These are phyloP conservation scores for Conger conger DNA, from an alignment of 2,113 vertebrate genomes.

Conservation along the genomic window DNA sequence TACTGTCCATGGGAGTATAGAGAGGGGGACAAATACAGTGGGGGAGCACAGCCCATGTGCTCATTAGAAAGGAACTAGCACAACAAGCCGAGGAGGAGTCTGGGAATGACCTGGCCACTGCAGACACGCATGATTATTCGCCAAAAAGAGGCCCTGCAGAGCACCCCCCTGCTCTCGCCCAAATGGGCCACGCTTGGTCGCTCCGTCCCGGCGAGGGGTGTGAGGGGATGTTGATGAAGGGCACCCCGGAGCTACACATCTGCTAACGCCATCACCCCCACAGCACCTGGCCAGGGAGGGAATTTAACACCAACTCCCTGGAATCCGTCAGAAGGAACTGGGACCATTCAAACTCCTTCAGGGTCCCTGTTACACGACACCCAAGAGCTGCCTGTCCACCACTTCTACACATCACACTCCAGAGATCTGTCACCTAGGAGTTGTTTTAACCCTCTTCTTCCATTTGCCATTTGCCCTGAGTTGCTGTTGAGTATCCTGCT, in stretches of 20 bases:
- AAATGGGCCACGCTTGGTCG: background rate
- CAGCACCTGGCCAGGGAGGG: conserved; percentile 53
- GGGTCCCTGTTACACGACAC: conserved; percentile 47
- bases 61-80: background rate
- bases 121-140: background rate
- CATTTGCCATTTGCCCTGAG: conserved; percentile 49
- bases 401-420: conserved; percentile 43
- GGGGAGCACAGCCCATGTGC: background rate
- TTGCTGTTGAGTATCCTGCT: background rate
- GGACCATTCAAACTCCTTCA: background rate
- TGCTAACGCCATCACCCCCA: conserved; percentile 59
- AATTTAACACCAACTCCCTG: conserved; percentile 57
- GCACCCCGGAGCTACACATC: conserved; percentile 53
- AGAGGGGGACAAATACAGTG: background rate
- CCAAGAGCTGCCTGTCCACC: conserved; percentile 38
- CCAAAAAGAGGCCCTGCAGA: background rate
- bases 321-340: conserved; percentile 44
- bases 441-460: conserved; percentile 45
- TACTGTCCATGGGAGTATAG: background rate
- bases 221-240: background rate
- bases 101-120: background rate
- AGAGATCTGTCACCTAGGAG: conserved; percentile 60
- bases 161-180: background rate
- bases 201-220: background rate
- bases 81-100: background rate